Evolutionary conservation across 1,140 invertebrate genomes (phyloP), one percentile per base, ranked within the genome.

Genomic region (Idris sp.): DNA sequence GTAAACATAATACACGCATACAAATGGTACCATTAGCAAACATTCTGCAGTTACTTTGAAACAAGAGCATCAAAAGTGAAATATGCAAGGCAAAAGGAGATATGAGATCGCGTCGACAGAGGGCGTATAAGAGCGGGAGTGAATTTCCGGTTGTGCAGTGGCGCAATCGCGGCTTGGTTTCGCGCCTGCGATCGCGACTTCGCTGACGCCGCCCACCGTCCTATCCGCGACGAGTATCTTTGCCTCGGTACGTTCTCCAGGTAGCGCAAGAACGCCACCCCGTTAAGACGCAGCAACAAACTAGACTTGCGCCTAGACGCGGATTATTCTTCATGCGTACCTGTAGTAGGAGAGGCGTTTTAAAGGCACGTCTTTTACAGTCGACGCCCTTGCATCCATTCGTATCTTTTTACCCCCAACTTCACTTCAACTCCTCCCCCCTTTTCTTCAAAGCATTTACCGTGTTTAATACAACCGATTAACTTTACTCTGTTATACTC

Each of bases 141-240:
- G 53, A 74, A 74, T 78, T 80, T 81, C 64, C 73, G 61, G 62
- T 74, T 31, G 40, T 14, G 40, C 43, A 49, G 62, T 64, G 31
- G 71, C 71, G 59, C 74, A 74, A 72, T 54, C 72, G 74, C 81
- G 74, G 53, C 51, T 46, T 68, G 56, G 74, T 65, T 77, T 69
- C 71, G 79, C 79, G 83, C 81, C 72, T 82, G 80, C 81, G 80
- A 73, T 81, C 74, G 75, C 74, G 81, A 76, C 46, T 67, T 58
- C 33, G 46, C 61, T 74, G 78, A 81, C 74, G 68, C 84, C 85
- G 85, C 85, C 85, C 78, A 83, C 81, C 79, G 77, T 82, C 81
- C 83, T 82, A 83, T 82, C 79, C 61, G 79, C 28, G 48, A 54
- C 16, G 54, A 56, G 46, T 38, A 69, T 65, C 59, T 75, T 54